Evolutionary conservation across 2,113 vertebrate genomes (phyloP).

Genomic region (Melanostigma gelatinosum): DNA sequence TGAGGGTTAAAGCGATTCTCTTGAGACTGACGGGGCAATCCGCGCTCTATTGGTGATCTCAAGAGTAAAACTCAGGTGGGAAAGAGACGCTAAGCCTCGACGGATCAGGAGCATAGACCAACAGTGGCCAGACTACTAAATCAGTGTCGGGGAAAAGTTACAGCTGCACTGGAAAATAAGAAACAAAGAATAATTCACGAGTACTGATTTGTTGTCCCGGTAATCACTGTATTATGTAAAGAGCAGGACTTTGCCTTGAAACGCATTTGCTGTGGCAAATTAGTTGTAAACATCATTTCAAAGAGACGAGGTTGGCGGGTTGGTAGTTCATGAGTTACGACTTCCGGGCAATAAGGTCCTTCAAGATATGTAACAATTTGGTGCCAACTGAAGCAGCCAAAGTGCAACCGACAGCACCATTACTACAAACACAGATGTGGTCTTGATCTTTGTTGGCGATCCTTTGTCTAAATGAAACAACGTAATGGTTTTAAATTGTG

Average conservation of each 20-base stretch:
- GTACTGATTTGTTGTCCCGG: neutral
- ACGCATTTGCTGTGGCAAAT: neutral
- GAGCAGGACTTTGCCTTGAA: neutral
- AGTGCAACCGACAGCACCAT: neutral
- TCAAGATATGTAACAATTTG: neutral
- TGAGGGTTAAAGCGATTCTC: neutral
- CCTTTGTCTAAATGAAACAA: neutral
- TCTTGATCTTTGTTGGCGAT: neutral
- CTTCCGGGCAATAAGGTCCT: neutral
- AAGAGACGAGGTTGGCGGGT: neutral
- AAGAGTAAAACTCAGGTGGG: neutral
- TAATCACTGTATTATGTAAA: neutral
- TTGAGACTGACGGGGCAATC: neutral
- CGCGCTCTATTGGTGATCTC: neutral
- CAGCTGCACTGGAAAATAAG: conserved; percentile 4
- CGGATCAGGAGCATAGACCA: neutral
- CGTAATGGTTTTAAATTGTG: neutral
- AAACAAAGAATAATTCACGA: neutral
- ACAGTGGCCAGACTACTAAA: neutral
- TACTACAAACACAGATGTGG: neutral
- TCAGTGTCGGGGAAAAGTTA: neutral
- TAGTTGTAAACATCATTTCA: neutral
- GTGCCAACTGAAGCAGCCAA: neutral
- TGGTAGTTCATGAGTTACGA: neutral
- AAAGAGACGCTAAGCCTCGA: neutral